A percentile compares a stretch with the other conserved stretches of the same genome.
Evolutionary conservation across 2,113 vertebrate genomes (phyloP).

Genomic region (Cercocebus atys): DNA sequence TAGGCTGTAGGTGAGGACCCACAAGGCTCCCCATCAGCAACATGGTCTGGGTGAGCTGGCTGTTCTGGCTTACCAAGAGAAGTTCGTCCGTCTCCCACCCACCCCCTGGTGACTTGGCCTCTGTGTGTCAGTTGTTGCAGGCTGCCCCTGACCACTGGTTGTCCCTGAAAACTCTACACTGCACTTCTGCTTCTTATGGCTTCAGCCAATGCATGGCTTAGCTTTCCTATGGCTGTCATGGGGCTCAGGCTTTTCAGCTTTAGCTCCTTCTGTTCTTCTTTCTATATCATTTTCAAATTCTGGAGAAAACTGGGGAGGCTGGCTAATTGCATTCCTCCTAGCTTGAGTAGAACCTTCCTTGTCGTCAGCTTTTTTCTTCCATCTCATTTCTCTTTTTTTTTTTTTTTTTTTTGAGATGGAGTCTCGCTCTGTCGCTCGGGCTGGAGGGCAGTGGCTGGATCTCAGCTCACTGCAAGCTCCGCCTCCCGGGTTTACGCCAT

Average conservation of each 20-base stretch:
- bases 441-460: too few relatives aligned
- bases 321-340: neutral
- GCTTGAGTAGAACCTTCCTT: neutral
- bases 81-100: neutral
- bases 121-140: neutral
- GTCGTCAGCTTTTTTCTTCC: neutral
- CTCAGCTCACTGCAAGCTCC: too few relatives aligned
- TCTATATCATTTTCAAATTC: neutral
- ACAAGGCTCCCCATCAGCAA: neutral
- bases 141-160: neutral
- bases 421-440: too few relatives aligned
- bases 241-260: neutral
- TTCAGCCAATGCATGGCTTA: neutral
- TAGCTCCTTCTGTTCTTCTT: neutral
- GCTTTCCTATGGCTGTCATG: neutral
- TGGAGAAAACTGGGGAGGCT: neutral
- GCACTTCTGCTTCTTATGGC: neutral
- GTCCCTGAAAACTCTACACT: neutral
- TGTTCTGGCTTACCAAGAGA: neutral
- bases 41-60: neutral
- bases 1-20: neutral
- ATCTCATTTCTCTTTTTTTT: neutral
- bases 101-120: neutral
- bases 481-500: too few relatives aligned
- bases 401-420: too few relatives aligned